phyloP scores from a whole-genome alignment of 2,113 vertebrate species.

The Saimiri boliviensis region DNA sequence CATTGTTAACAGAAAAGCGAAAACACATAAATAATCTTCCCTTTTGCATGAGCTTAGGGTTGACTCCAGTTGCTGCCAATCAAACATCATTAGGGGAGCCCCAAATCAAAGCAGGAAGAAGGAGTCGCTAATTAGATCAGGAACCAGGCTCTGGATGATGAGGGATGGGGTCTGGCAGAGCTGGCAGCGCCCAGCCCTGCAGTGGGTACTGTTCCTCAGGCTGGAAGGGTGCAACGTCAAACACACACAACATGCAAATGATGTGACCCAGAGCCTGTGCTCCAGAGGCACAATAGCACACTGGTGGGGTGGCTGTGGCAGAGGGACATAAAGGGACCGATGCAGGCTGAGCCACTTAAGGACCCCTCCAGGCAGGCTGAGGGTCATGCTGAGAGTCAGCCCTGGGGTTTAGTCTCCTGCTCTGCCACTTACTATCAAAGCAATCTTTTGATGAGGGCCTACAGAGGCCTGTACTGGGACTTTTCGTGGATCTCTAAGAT shows the following conservation, averaged over 20 bases:
- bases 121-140: conserved; percentile 77
- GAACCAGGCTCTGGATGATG: conserved; percentile 52
- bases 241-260: fast-evolving
- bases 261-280: not conserved
- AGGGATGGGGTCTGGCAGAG: not conserved
- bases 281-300: not conserved
- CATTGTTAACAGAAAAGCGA: conserved; percentile 82
- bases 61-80: conserved; percentile 85
- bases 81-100: conserved; percentile 73
- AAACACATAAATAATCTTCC: conserved; percentile 82
- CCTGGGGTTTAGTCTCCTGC: no score
- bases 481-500: not conserved
- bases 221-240: not conserved
- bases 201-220: not conserved
- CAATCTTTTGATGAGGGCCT: not conserved
- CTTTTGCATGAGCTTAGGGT: conserved; percentile 78
- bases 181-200: not conserved
- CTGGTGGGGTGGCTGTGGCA: no score
- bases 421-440: not conserved
- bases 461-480: not conserved
- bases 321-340: not conserved
- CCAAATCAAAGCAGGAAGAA: conserved; percentile 80
- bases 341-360: not conserved
- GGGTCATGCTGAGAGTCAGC: not conserved
- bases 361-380: not conserved